Percentiles rank a stretch among this genome's conserved stretches.
Conservation (phyloP, 2,888 invertebrate genomes). For the Papilio protenor region DNA sequence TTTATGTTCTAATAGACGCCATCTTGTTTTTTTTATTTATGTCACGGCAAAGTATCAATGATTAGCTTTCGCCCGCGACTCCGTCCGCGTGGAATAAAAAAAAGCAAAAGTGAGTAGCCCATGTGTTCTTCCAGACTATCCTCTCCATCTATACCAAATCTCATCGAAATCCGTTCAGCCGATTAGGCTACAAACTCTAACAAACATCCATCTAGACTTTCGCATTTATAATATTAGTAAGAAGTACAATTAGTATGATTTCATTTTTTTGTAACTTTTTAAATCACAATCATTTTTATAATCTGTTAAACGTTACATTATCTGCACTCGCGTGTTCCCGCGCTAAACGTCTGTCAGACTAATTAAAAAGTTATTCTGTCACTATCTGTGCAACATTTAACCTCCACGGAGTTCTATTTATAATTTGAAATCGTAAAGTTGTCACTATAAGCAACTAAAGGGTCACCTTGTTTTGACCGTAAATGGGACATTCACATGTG, state of each 20-base stretch:
- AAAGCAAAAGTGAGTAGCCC: too few species aligned
- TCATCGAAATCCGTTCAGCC: too few species aligned
- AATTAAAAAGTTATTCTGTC: conserved; percentile 53
- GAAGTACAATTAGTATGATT: too few species aligned
- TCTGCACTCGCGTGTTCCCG: conserved; percentile 3
- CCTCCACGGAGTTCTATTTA: conserved; percentile 41
- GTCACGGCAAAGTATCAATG: not conserved
- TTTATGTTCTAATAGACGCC: not conserved
- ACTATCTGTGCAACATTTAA: conserved; percentile 43
- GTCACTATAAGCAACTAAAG: not conserved
- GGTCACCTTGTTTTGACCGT: conserved; percentile 30
- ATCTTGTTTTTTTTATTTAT: not conserved
- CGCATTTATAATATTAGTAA: too few species aligned
- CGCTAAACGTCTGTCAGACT: conserved; percentile 40
- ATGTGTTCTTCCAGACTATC: too few species aligned
- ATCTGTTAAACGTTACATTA: conserved; percentile 1
- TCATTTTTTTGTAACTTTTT: too few species aligned
- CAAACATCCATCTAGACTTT: too few species aligned
- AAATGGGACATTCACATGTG: not conserved
- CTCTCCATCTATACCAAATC: too few species aligned
- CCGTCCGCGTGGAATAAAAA: too few species aligned
- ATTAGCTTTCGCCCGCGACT: too few species aligned
- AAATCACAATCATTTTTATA: not conserved
- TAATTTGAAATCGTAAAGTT: conserved; percentile 25
- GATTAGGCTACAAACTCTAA: too few species aligned